phyloP scores from a whole-genome alignment of 2,797 vertebrate species.

The Gallinago solitaria region DNA sequence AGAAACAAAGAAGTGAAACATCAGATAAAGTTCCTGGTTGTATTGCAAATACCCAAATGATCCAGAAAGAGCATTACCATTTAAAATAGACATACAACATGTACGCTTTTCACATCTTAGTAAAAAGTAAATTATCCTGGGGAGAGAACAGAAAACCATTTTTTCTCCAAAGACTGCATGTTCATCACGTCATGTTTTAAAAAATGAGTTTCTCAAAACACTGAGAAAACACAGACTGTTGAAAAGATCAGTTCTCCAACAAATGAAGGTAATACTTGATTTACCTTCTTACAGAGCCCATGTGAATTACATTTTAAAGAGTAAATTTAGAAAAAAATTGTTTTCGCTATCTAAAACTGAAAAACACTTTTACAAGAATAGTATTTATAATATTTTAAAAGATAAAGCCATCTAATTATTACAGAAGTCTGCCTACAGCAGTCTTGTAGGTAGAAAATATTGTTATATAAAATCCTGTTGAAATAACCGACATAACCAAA shows the following conservation, averaged over 20 bases:
- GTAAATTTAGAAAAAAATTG: not conserved
- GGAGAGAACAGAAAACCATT: not conserved
- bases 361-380: not conserved
- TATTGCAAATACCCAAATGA: not conserved
- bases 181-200: not conserved
- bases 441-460: not conserved
- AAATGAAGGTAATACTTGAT: not conserved
- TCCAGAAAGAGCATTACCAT: not conserved
- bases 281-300: not conserved
- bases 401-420: not conserved
- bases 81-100: not conserved
- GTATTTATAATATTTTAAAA: not conserved
- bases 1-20: not conserved
- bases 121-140: not conserved
- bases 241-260: not conserved
- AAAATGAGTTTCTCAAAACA: not conserved
- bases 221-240: not conserved
- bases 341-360: not conserved
- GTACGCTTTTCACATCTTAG: no score
- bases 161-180: not conserved
- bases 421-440: not conserved
- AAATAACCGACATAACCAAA: not conserved
- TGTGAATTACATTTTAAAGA: not conserved
- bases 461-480: not conserved
- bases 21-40: not conserved